These are phyloP conservation scores for Spea multiplicata DNA, from an alignment of 2,113 vertebrate species.

Conservation along the genomic window DNA sequence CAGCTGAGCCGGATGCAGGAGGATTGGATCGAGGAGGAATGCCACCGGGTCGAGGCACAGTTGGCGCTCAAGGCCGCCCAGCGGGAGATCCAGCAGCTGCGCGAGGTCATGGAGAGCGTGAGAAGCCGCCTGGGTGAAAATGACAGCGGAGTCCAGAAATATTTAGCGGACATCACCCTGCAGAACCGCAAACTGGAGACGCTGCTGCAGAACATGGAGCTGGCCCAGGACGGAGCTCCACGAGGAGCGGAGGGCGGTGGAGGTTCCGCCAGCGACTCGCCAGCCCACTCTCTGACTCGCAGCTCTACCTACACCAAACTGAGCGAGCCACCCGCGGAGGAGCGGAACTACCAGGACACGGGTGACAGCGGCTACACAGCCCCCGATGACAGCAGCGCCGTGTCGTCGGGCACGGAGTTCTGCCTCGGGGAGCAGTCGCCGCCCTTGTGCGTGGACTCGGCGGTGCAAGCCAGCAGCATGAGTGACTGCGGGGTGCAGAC, in stretches of 20 bases:
- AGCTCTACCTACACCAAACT: constrained; percentile 98
- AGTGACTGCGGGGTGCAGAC: constrained; percentile 91
- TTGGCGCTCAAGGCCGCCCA: constrained; percentile 91
- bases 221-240: constrained; percentile 78
- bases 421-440: constrained; percentile 58
- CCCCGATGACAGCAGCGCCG: constrained; percentile 77
- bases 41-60: constrained; percentile 95
- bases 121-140: constrained; percentile 83
- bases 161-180: constrained; percentile 93
- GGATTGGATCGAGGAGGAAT: constrained; percentile 98
- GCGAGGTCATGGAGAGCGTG: constrained; percentile 89
- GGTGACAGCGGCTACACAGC: constrained; percentile 83
- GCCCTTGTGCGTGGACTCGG: constrained; percentile 59
- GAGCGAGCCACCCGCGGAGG: constrained; percentile 77
- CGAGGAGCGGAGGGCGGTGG: constrained; percentile 68
- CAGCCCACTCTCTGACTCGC: constrained; percentile 84
- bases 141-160: constrained; percentile 88
- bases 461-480: constrained; percentile 78
- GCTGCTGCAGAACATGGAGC: constrained; percentile 88
- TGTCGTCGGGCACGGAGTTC: constrained; percentile 61
- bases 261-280: constrained; percentile 82
- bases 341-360: constrained; percentile 74
- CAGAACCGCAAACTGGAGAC: constrained; percentile 97
- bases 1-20: constrained; percentile 95
- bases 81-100: constrained; percentile 93